Evolutionary conservation across 2,113 vertebrate genomes (phyloP).

Genomic region (Lophochroa leadbeateri): DNA sequence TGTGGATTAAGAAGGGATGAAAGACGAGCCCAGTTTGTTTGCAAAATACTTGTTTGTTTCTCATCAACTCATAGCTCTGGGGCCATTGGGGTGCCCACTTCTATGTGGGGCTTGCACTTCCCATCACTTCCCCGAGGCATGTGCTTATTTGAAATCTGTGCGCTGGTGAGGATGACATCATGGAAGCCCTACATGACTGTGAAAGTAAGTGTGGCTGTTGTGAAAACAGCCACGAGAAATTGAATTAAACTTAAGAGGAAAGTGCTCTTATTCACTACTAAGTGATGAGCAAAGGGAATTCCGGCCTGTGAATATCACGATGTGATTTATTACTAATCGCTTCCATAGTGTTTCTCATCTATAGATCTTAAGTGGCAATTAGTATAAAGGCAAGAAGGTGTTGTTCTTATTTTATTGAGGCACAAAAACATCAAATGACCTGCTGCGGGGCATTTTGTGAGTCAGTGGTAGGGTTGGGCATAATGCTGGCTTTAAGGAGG

Average conservation of each 20-base stretch:
- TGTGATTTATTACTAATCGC: conserved; percentile 32
- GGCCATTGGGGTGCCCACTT: rapidly evolving
- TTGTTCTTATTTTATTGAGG: conserved; percentile 7
- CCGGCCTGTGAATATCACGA: background rate
- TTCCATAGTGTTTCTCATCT: conserved; percentile 17
- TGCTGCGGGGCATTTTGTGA: conserved; percentile 25
- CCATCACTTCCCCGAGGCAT: rapidly evolving
- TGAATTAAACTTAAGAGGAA: conserved; percentile 3
- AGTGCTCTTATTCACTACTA: background rate
- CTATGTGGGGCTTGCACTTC: background rate
- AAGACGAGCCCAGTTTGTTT: background rate
- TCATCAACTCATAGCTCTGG: background rate
- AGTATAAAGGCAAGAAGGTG: conserved; percentile 17
- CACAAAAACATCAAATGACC: conserved; percentile 7
- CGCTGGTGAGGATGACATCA: background rate
- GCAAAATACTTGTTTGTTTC: background rate
- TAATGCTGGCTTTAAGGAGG: background rate
- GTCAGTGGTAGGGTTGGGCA: conserved; percentile 11
- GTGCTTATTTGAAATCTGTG: background rate
- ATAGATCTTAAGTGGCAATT: conserved; percentile 48
- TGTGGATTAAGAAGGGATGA: background rate
- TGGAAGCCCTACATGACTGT: background rate
- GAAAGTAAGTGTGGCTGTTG: conserved; percentile 7
- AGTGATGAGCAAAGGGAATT: conserved; percentile 2
- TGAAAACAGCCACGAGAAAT: conserved; percentile 28